Base-by-base conservation (phyloP, 2,888 invertebrate species). In the Arctia plantaginis region DNA sequence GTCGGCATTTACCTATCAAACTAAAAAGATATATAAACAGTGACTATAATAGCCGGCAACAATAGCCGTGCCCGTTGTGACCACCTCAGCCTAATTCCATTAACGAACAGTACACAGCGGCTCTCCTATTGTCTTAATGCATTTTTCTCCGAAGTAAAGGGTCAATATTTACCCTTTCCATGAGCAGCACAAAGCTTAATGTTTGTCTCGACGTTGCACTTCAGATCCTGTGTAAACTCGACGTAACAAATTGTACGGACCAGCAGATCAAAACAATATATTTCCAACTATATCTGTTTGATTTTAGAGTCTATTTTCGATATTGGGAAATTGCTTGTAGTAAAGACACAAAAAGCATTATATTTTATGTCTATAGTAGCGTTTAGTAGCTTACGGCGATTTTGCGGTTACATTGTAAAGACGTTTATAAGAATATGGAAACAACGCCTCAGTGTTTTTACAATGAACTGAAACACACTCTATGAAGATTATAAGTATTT, bases 191-290 rank as follows among this genome's bases (percentile, higher is more conserved):
- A 95, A 95, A 93, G 94, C 92, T 89, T 92, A 85, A 91, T 94
- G 93, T 95, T 95, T 95, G 93, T 89, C 90, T 86, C 93, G 89
- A 90, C 93, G 92, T 94, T 95, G 95, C 95, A 95, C 95, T 95
- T 94, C 91, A 92, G 89, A 90, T 95, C 95, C 95, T 95, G 90
- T 93, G 94, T 93, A 95, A 94, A 95, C 95, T 90, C 84, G 80
- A 88, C 92, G 90, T 93, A 90, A 94, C 93, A 93, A 94, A 93
- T 93, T 92, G 92, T 93, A 75, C 74, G 75, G 68, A 77, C 74
- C 84, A 83, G 70, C 78, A 78, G 55, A 75, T 75, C 71, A 51
- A 67, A 51, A 75, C 80, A 83, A 75, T 66, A 72, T 51, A 90
- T 82, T 87, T 77, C 77, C 77, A 82, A 85, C 89, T 87, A 86